A percentile compares a stretch with the other conserved stretches of the same genome.
Evolutionary conservation across 2,113 vertebrate genomes (phyloP).

Genomic region (Pleuronectes platessa): DNA sequence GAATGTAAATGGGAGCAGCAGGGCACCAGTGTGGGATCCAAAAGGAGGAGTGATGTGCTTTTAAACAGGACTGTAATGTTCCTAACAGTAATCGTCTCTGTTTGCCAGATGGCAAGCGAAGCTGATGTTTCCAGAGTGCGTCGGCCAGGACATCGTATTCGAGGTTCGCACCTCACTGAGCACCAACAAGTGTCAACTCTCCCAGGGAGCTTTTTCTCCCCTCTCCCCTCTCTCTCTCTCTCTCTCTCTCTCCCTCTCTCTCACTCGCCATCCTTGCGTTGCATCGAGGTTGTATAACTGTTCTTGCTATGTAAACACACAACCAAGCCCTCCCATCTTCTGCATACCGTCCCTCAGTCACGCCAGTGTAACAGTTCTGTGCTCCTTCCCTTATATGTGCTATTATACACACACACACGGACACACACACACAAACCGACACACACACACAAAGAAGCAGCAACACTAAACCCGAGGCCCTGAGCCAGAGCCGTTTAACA

Average conservation of each 20-base stretch:
- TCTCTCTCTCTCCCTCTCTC: constrained; percentile 15
- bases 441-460: background rate
- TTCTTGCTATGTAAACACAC: constrained; percentile 69
- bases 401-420: constrained; percentile 8
- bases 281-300: constrained; percentile 70
- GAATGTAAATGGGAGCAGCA: constrained; percentile 22
- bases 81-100: constrained; percentile 30
- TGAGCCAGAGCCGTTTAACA: constrained; percentile 58
- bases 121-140: constrained; percentile 54
- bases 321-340: constrained; percentile 43
- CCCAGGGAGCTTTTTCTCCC: constrained; percentile 53
- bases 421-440: too few relatives aligned
- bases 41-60: constrained; percentile 43
- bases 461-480: constrained; percentile 32
- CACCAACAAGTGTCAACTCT: constrained; percentile 74
- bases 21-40: constrained; percentile 21
- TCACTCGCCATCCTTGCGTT: constrained; percentile 46
- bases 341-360: constrained; percentile 34
- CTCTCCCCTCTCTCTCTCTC: background rate
- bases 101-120: constrained; percentile 61
- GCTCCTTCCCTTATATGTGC: constrained; percentile 24
- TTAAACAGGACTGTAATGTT: constrained; percentile 47
- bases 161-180: constrained; percentile 72
- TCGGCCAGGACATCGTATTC: constrained; percentile 56
- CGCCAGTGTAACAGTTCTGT: constrained; percentile 33